Percentiles rank a stretch among this genome's conserved stretches.
Conservation (phyloP, 2,888 invertebrate genomes). For the Nycteola revayana region DNA sequence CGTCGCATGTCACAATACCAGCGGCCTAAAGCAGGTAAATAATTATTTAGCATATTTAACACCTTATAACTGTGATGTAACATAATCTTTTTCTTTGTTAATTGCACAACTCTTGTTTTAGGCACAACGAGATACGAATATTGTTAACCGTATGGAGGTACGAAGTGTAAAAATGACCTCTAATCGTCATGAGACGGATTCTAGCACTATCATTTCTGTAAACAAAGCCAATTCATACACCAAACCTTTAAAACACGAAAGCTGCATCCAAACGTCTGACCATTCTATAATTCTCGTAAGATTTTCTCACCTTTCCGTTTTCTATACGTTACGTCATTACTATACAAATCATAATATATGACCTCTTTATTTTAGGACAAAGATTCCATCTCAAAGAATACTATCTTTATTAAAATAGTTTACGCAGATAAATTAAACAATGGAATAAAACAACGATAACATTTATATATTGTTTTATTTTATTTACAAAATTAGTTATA, state of each 20-base stretch:
- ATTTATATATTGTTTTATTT: slow-evolving; percentile 31
- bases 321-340: slow-evolving; percentile 7
- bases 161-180: too few relatives aligned
- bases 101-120: slow-evolving; percentile 2
- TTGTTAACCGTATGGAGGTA: too few relatives aligned
- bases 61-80: slow-evolving; percentile 5
- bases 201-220: too few relatives aligned
- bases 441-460: slow-evolving; percentile 14
- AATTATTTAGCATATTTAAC: slow-evolving; percentile 3
- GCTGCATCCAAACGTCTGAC: slow-evolving; percentile 55
- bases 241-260: slow-evolving; percentile 10
- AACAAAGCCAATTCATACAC: too few relatives aligned
- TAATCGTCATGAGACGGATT: too few relatives aligned
- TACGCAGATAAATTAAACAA: slow-evolving; percentile 45
- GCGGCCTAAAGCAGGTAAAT: slow-evolving; percentile 6
- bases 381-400: slow-evolving; percentile 34
- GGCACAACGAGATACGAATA: neutral
- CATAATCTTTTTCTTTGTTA: neutral
- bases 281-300: slow-evolving; percentile 57
- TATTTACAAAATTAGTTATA: slow-evolving; percentile 38
- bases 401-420: slow-evolving; percentile 54
- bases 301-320: slow-evolving; percentile 19
- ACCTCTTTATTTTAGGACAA: slow-evolving; percentile 39
- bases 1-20: neutral
- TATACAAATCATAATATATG: slow-evolving; percentile 6